Conservation (phyloP, 2,888 invertebrate species). For the Pasiphila rectangulata region DNA sequence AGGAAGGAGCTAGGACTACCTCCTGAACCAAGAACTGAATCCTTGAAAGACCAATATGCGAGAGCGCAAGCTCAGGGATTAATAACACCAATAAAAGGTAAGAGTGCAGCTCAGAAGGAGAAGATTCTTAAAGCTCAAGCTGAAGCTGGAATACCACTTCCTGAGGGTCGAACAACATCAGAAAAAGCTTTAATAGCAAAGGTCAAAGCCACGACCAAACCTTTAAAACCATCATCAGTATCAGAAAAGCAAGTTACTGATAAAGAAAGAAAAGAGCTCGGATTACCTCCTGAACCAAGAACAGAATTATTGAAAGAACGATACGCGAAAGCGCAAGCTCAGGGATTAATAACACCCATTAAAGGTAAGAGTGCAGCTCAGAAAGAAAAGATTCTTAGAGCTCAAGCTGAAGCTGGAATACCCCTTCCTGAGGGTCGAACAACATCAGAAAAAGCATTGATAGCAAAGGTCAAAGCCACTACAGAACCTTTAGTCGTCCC, state of each 20-base stretch:
- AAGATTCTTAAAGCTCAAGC: not conserved
- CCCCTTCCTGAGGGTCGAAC: conserved; percentile 42
- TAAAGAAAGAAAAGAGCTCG: conserved; percentile 37
- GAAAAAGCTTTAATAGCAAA: not conserved
- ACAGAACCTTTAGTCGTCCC: not conserved
- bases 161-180: not conserved
- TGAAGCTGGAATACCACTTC: not conserved
- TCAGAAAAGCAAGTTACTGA: conserved; percentile 39
- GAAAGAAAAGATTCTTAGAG: conserved; percentile 38
- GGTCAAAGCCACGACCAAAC: not conserved
- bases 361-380: conserved; percentile 42
- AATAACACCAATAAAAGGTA: conserved; percentile 33
- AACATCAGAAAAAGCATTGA: conserved; percentile 36
- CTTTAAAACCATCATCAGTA: conserved; percentile 38
- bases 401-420: conserved; percentile 35
- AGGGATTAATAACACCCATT: conserved; percentile 47
- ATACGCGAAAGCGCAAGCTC: conserved; percentile 36
- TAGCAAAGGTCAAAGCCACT: conserved; percentile 8
- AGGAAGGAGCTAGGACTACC: conserved; percentile 32
- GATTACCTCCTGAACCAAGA: conserved; percentile 29
- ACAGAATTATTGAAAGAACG: conserved; percentile 29
- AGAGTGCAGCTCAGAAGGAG: conserved; percentile 30
- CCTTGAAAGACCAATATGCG: too few species aligned
- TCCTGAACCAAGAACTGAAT: conserved; percentile 31
- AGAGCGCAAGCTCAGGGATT: too few species aligned